These are phyloP conservation scores for Himalopsyche phryganea DNA, from an alignment of 1,140 invertebrate genomes.

Conservation along the genomic window DNA sequence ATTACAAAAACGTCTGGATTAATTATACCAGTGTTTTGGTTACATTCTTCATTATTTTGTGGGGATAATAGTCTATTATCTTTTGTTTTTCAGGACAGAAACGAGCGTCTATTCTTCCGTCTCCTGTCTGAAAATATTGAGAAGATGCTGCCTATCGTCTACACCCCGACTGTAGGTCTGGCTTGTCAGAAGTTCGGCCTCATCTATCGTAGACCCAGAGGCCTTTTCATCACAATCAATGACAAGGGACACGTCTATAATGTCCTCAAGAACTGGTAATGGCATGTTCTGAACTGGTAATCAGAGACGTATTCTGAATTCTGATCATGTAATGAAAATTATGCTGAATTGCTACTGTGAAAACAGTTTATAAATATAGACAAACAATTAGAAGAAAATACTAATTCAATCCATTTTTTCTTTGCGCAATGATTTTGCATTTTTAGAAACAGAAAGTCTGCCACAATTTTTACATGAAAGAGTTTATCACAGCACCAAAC, in stretches of 20 bases:
- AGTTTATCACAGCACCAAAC: too few species aligned
- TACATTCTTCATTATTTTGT: too few species aligned
- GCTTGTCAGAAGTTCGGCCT: slow-evolving; percentile 97
- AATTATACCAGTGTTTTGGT: too few species aligned
- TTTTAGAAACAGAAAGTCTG: too few species aligned
- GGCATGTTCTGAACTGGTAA: too few species aligned
- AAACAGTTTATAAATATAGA: too few species aligned
- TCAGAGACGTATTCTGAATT: too few species aligned
- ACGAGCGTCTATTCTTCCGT: slow-evolving; percentile 94
- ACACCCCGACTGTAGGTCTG: slow-evolving; percentile 95
- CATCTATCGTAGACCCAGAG: slow-evolving; percentile 89
- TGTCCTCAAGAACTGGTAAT: slow-evolving; percentile 83
- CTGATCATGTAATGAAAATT: too few species aligned
- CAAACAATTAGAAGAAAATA: neutral
- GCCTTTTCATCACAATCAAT: slow-evolving; percentile 94
- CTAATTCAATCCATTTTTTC: neutral
- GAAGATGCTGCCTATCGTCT: slow-evolving; percentile 95
- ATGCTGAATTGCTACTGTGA: too few species aligned
- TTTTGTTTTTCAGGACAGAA: slow-evolving; percentile 85
- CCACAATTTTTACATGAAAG: too few species aligned
- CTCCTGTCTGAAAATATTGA: slow-evolving; percentile 91
- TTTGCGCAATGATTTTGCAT: neutral
- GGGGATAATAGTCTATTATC: too few species aligned
- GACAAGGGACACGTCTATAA: slow-evolving; percentile 92
- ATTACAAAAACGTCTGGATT: too few species aligned